Evolutionary conservation across 2,797 vertebrate species (phyloP).

Genomic region (Pseudochirops corinnae): DNA sequence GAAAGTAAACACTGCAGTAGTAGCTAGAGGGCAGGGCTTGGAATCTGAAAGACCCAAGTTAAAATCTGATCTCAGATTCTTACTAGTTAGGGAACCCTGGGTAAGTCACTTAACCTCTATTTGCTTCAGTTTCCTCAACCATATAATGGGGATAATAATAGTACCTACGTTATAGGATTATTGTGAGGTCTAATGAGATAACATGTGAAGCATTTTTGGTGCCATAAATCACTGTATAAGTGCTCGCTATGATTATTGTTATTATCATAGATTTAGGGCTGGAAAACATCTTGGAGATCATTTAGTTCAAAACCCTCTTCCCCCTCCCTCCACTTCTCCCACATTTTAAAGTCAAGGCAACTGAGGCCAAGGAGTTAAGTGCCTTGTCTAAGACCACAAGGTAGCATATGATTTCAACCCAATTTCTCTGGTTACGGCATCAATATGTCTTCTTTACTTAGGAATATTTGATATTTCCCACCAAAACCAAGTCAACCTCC

Average conservation of each 20-base stretch:
- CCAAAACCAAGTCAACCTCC: constrained; percentile 39
- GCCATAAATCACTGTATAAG: neutral
- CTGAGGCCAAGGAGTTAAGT: neutral
- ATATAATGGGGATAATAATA: neutral
- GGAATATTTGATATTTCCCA: constrained; percentile 44
- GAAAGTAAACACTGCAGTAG: neutral
- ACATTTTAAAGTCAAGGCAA: neutral
- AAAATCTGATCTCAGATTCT: neutral
- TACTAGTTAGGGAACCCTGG: neutral
- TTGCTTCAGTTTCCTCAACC: neutral
- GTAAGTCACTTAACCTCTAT: neutral
- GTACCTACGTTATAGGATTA: neutral
- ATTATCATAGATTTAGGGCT: neutral
- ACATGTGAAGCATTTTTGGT: neutral
- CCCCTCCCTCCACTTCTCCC: neutral
- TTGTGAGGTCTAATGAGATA: neutral
- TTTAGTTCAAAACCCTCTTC: neutral
- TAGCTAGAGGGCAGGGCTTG: neutral
- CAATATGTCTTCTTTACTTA: neutral
- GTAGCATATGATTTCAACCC: neutral
- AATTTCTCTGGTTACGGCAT: neutral
- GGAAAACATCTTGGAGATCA: neutral
- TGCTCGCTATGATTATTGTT: neutral
- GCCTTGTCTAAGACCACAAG: neutral
- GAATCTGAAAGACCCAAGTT: neutral